Evolutionary conservation across 1,140 invertebrate species (phyloP), one percentile per base, ranked within the genome.

Genomic region (Drosophila aff.): DNA sequence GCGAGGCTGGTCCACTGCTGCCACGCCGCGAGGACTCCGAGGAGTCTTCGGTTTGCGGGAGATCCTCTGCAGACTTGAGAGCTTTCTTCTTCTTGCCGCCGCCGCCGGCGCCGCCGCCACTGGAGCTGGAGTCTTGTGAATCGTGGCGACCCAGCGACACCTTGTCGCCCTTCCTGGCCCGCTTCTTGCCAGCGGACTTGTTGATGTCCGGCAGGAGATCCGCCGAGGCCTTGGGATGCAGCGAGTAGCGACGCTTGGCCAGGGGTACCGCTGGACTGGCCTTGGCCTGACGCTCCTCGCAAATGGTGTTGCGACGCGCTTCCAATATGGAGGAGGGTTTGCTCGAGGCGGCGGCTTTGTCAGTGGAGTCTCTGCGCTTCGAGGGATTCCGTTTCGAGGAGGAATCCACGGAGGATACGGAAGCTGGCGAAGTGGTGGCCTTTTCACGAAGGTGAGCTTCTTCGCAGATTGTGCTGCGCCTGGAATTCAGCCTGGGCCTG

Each of bases 111-210:
- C 23, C 23, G 23, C 23, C 23, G 23, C 23, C 23, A 23, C 28
- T 81, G 1, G 63, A 77, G 38, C 46, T 84, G 36, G 82, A 84
- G 13, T 84, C 82, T 3, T 78, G 0, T 0, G 82, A 84, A 8
- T 55, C 49, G 13, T 66, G 63, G 11, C 72, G 76, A 1, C 41
- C 63, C 1, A 28, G 55, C 3, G 26, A 1, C 15, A 9, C 43
- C 28, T 40, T 57, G 2, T 15, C 10, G 1, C 7, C 1, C 26
- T 87, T 87, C 18, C 68, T 68, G 8, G 26, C 8, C 1, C 41
- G 23, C 46, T 75, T 79, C 5, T 68, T 63, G 26, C 13, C 49
- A 0, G 43, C 13, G 9, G 28, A 5, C 13, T 18, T 40, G 1
- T 26, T 18, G 0, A 58, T 44, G 9, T n/a, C 49, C 1, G 53